Evolutionary conservation across 1,140 invertebrate species (phyloP).

Genomic region (Sipha flava): DNA sequence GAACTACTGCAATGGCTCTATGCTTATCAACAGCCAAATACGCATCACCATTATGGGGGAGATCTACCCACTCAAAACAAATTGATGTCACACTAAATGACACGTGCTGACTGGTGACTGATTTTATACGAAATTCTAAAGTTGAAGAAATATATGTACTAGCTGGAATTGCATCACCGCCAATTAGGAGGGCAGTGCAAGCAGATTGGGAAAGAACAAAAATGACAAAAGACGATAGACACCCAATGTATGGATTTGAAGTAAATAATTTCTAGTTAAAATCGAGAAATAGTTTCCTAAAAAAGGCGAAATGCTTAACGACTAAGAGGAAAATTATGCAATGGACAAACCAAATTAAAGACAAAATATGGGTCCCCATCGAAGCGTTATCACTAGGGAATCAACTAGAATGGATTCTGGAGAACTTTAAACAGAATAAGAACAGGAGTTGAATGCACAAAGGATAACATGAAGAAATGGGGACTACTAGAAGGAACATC

Average conservation of each 20-base stretch:
- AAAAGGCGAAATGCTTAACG: neutral
- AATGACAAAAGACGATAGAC: neutral
- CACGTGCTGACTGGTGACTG: neutral
- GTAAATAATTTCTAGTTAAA: neutral
- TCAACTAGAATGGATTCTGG: neutral
- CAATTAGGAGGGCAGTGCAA: neutral
- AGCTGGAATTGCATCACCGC: neutral
- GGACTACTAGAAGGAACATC: too few relatives aligned
- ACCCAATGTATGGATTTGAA: neutral
- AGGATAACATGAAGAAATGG: too few relatives aligned
- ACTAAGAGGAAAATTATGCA: neutral
- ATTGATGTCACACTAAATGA: neutral
- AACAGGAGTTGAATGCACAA: too few relatives aligned
- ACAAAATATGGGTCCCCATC: neutral
- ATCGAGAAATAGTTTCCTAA: neutral
- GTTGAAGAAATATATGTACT: neutral
- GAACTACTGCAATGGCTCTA: neutral
- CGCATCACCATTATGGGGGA: neutral
- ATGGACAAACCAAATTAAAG: neutral
- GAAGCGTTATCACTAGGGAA: neutral
- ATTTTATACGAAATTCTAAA: neutral
- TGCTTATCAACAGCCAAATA: slow-evolving; percentile 6
- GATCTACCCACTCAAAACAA: neutral
- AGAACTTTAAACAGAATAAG: too few relatives aligned
- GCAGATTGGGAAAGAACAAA: neutral